Evolutionary conservation across 2,113 vertebrate genomes (phyloP).

Genomic region (Crotalus tigris): DNA sequence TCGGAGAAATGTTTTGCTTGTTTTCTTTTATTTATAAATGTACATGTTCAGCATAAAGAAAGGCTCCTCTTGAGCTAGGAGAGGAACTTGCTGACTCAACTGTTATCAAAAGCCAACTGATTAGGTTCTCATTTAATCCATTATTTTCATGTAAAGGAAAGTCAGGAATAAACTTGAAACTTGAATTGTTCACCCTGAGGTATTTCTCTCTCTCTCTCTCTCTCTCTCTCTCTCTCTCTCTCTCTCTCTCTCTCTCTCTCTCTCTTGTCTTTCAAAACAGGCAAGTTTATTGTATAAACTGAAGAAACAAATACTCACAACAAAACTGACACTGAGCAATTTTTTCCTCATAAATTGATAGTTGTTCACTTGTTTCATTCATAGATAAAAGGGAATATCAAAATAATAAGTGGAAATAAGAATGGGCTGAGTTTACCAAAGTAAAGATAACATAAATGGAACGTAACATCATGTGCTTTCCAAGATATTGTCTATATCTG

Average conservation of each 20-base stretch:
- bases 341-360: neutral
- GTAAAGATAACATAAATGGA: neutral
- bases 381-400: conserved; percentile 3
- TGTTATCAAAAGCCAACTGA: neutral
- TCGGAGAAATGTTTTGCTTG: neutral
- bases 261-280: neutral
- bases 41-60: neutral
- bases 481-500: neutral
- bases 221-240: neutral
- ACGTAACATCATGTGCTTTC: neutral
- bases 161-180: neutral
- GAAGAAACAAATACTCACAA: neutral
- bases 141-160: neutral
- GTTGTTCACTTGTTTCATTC: conserved; percentile 3
- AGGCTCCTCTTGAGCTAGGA: neutral
- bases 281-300: neutral
- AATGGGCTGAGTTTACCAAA: neutral
- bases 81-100: neutral
- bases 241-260: neutral
- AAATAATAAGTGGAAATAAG: neutral
- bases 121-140: neutral
- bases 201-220: neutral
- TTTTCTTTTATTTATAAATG: neutral
- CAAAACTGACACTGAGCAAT: neutral
- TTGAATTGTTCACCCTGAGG: neutral